A percentile compares a stretch with the other conserved stretches of the same genome.
These are phyloP conservation scores for Solenopsis fugax DNA, from an alignment of 1,140 invertebrate species.

Conservation along the genomic window DNA sequence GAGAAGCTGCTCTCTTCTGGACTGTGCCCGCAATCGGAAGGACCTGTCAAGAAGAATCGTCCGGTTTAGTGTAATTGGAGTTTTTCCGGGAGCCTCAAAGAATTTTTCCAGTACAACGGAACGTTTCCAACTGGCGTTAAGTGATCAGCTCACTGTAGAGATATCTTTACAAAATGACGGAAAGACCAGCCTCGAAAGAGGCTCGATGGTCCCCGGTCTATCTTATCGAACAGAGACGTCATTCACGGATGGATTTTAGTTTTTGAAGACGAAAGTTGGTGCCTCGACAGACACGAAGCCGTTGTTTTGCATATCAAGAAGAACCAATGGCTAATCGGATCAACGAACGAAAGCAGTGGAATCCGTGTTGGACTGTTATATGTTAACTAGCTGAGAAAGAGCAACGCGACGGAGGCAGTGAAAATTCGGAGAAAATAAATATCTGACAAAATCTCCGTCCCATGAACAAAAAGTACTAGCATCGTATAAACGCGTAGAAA, in stretches of 20 bases:
- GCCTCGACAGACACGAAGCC: background rate
- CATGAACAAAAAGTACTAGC: background rate
- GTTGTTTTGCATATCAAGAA: background rate
- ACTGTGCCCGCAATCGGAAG: background rate
- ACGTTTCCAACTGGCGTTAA: background rate
- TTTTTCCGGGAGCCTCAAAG: background rate
- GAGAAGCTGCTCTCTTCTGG: background rate
- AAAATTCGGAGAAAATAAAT: background rate
- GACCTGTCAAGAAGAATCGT: conserved; percentile 33
- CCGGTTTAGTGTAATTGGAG: background rate
- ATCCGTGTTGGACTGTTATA: conserved; percentile 21
- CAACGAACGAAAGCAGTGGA: conserved; percentile 17
- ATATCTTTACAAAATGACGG: conserved; percentile 30
- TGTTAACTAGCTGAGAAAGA: background rate
- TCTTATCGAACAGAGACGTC: background rate
- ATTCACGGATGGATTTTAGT: conserved; percentile 39
- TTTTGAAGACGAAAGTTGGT: conserved; percentile 27
- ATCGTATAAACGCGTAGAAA: conserved; percentile 33
- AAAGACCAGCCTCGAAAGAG: conserved; percentile 38
- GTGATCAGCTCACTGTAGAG: background rate
- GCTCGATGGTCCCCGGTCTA: background rate
- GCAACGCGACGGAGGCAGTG: background rate
- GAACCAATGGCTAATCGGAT: background rate
- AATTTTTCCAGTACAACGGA: background rate
- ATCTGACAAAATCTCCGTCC: conserved; percentile 11